phyloP scores from a whole-genome alignment of 1,140 invertebrate genomes.

The Meloidogyne floridensis region DNA sequence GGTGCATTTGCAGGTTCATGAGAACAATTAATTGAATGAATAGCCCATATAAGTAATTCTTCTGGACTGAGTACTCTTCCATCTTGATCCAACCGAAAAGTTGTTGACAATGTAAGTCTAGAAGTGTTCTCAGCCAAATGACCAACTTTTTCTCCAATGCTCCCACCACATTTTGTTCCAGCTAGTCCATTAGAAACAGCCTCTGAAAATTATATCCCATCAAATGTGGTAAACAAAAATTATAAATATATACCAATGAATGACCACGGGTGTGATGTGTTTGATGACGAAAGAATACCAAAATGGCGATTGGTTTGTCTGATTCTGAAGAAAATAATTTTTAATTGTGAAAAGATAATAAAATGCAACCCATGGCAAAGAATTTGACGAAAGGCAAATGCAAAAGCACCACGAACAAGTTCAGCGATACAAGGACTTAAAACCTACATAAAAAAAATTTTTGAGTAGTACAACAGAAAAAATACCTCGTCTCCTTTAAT shows the following conservation, averaged over 20 bases:
- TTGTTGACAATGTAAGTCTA: conserved; percentile 92
- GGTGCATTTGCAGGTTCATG: conserved; percentile 93
- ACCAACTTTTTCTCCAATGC: conserved; percentile 68
- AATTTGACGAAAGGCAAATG: conserved; percentile 88
- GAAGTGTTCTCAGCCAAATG: conserved; percentile 98
- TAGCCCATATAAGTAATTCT: conserved; percentile 80
- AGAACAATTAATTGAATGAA: conserved; percentile 89
- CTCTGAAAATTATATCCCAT: neutral
- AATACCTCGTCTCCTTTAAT: conserved; percentile 89
- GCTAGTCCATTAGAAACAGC: neutral
- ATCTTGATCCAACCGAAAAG: conserved; percentile 94
- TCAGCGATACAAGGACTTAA: conserved; percentile 94
- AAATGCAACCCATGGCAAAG: conserved; percentile 80
- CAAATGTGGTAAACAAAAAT: conserved; percentile 24
- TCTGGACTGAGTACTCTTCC: conserved; percentile 97
- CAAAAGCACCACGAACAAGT: conserved; percentile 85
- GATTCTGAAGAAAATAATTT: neutral
- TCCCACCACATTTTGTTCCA: neutral
- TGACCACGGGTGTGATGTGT: conserved; percentile 94
- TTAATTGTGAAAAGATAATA: neutral
- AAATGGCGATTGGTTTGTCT: neutral
- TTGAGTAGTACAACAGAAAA: neutral
- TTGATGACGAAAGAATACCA: conserved; percentile 56
- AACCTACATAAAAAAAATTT: neutral
- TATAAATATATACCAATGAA: conserved; percentile 78